Percentiles rank a stretch among this genome's conserved stretches.
Evolutionary conservation across 2,888 invertebrate species (phyloP).

Genomic region (Polyommatus icarus): DNA sequence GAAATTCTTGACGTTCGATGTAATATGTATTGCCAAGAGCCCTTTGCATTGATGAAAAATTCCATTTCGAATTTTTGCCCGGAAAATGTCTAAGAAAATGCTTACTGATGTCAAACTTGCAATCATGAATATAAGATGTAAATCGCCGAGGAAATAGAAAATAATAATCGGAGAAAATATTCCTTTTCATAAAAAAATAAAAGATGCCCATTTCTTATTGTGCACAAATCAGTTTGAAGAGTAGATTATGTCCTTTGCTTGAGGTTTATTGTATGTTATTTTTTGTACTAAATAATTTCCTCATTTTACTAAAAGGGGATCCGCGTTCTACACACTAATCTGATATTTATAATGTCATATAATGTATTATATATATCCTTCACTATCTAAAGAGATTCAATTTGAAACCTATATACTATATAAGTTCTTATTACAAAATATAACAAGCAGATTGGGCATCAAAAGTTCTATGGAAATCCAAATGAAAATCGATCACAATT

Average conservation of each 20-base stretch:
- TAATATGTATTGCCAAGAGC: constrained; percentile 12
- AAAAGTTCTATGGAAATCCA: too few species aligned
- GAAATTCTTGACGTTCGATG: constrained; percentile 6
- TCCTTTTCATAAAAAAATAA: neutral
- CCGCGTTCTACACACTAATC: too few species aligned
- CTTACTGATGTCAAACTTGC: constrained; percentile 15
- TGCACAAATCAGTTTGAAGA: neutral
- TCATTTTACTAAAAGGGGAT: too few species aligned
- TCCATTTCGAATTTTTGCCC: constrained; percentile 14
- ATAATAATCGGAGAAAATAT: neutral
- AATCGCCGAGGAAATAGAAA: neutral
- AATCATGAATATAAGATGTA: constrained; percentile 5
- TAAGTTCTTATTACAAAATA: too few species aligned
- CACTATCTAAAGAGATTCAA: too few species aligned
- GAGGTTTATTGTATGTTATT: too few species aligned
- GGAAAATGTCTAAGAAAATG: constrained; percentile 1
- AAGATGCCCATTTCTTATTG: neutral
- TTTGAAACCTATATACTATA: too few species aligned
- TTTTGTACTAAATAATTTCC: too few species aligned
- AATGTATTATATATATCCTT: too few species aligned
- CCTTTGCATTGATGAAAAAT: constrained; percentile 16
- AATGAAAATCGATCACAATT: too few species aligned
- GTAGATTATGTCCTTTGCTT: neutral
- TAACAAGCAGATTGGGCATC: too few species aligned
- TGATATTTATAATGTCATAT: too few species aligned